Conservation (phyloP, 2,888 invertebrate genomes). For the Amphipoea oculea region DNA sequence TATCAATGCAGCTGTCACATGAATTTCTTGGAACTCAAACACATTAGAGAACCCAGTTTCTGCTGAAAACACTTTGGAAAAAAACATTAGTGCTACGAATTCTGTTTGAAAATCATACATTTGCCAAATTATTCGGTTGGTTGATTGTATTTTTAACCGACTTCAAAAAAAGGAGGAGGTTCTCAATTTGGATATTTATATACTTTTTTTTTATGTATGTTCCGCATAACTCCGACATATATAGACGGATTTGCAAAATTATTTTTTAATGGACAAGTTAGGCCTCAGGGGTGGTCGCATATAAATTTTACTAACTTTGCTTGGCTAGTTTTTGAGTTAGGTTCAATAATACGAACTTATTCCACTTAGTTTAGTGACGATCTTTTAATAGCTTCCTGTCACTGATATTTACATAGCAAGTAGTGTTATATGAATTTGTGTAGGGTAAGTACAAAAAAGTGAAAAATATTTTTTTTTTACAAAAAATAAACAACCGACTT, state of each 20-base stretch:
- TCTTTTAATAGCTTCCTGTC: no score
- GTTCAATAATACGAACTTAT: no score
- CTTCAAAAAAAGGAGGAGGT: neutral
- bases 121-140: neutral
- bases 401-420: no score
- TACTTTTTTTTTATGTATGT: neutral
- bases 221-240: neutral
- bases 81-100: neutral
- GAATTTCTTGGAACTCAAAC: neutral
- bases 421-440: no score
- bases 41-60: no score
- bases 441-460: no score
- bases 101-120: neutral
- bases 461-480: no score
- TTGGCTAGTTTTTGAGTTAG: neutral
- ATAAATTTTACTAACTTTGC: no score
- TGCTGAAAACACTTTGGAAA: neutral
- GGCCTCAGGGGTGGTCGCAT: no score
- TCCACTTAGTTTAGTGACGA: no score
- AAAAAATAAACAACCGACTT: no score
- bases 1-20: constrained; percentile 21
- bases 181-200: no score
- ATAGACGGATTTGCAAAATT: neutral
- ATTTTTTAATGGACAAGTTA: neutral
- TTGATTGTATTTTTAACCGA: neutral